phyloP scores from a whole-genome alignment of 2,888 invertebrate species.

The Hemaris fuciformis region DNA sequence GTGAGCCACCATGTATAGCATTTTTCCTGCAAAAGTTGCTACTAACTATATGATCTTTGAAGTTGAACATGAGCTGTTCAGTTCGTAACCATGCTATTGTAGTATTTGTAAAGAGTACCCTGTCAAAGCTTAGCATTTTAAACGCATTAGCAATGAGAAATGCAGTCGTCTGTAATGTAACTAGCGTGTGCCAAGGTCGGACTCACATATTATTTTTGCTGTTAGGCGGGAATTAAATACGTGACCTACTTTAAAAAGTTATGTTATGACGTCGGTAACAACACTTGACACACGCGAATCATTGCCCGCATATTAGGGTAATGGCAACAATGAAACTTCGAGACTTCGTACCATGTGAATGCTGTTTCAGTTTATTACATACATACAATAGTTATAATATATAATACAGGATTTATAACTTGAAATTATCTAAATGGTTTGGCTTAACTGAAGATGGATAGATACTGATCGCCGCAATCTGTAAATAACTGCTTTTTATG shows the following conservation, averaged over 20 bases:
- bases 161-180: slow-evolving; percentile 23
- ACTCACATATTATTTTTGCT: slow-evolving; percentile 49
- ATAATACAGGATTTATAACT: too few relatives aligned
- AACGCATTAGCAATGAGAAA: slow-evolving; percentile 29
- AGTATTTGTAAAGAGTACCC: not conserved
- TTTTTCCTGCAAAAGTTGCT: too few relatives aligned
- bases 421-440: too few relatives aligned
- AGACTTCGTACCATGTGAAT: not conserved
- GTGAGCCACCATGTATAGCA: too few relatives aligned
- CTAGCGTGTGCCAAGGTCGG: slow-evolving; percentile 61
- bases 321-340: not conserved
- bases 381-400: too few relatives aligned
- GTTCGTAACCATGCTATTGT: not conserved
- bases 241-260: slow-evolving; percentile 70
- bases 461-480: too few relatives aligned
- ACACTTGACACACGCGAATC: slow-evolving; percentile 29
- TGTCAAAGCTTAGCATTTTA: slow-evolving; percentile 6
- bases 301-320: slow-evolving; percentile 20
- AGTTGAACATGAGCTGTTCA: too few relatives aligned
- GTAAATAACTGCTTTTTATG: too few relatives aligned
- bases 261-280: slow-evolving; percentile 66
- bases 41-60: too few relatives aligned
- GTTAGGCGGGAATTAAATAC: slow-evolving; percentile 57
- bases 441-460: too few relatives aligned
- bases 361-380: too few relatives aligned